Conservation (phyloP, 2,797 vertebrate species). For the Babyrousa celebensis region DNA sequence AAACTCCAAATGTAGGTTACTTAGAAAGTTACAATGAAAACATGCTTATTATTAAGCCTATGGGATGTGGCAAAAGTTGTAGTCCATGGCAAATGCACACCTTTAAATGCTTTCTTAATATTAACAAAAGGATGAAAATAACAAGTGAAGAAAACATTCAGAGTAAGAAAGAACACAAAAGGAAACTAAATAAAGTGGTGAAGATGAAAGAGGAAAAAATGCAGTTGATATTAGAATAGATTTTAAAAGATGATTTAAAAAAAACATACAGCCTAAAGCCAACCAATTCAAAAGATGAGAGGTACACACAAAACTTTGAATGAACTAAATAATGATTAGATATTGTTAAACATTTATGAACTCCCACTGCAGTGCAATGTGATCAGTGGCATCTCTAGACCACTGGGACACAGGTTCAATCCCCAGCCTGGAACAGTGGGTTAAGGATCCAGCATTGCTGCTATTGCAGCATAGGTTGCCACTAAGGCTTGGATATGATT, state of each 20-base stretch:
- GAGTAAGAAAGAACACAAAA: not conserved
- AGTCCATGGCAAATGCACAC: not conserved
- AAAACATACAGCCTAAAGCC: not conserved
- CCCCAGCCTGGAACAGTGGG: too few relatives aligned
- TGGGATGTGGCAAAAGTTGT: not conserved
- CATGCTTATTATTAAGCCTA: not conserved
- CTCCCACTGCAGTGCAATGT: too few relatives aligned
- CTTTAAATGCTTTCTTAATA: not conserved
- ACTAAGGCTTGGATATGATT: too few relatives aligned
- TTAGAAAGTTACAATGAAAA: not conserved
- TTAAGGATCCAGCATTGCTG: too few relatives aligned
- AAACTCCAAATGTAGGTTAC: not conserved
- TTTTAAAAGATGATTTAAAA: not conserved
- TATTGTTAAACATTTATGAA: not conserved
- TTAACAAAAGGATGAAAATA: not conserved
- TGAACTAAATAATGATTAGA: not conserved
- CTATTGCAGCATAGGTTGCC: too few relatives aligned
- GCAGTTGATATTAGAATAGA: not conserved
- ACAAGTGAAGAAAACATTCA: not conserved
- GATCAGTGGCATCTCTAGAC: too few relatives aligned
- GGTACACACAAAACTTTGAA: not conserved
- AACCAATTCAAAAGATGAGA: not conserved
- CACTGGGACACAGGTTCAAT: too few relatives aligned
- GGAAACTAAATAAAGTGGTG: not conserved
- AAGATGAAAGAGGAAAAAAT: not conserved